A percentile compares a stretch with the other conserved stretches of the same genome.
These are phyloP conservation scores for Gopherus flavomarginatus DNA, from an alignment of 2,113 vertebrate species.

Conservation along the genomic window DNA sequence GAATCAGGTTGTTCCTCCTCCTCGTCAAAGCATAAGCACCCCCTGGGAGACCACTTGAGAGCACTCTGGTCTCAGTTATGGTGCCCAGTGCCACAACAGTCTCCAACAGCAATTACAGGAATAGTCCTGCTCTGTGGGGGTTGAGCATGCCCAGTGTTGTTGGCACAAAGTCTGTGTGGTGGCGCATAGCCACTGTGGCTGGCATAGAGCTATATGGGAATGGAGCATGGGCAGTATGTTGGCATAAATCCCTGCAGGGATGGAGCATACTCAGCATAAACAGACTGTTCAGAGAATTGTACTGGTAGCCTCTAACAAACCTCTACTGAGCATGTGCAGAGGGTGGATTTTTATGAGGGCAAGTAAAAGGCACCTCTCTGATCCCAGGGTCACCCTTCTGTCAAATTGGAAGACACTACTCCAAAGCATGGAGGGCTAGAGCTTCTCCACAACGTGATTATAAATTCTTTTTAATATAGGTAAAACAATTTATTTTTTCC, in stretches of 20 bases:
- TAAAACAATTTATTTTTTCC: constrained; percentile 8
- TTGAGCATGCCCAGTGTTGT: constrained; percentile 64
- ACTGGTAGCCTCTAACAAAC: constrained; percentile 66
- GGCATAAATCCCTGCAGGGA: constrained; percentile 64
- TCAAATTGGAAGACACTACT: constrained; percentile 54
- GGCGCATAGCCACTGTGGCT: not conserved
- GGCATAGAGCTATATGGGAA: constrained; percentile 60
- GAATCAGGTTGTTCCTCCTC: too few species aligned
- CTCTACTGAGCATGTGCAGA: constrained; percentile 69
- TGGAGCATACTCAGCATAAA: constrained; percentile 72
- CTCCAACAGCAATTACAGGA: not conserved
- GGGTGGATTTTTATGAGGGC: constrained; percentile 75
- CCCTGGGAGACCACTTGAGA: not conserved
- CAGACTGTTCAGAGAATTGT: constrained; percentile 74
- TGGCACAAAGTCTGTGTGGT: constrained; percentile 66
- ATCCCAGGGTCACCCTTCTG: constrained; percentile 54
- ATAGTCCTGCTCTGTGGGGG: constrained; percentile 66
- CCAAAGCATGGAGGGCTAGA: constrained; percentile 42
- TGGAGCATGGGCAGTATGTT: constrained; percentile 68
- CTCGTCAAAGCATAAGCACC: too few species aligned
- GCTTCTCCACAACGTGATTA: constrained; percentile 19
- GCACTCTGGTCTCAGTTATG: not conserved
- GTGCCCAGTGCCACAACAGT: not conserved
- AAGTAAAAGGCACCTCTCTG: constrained; percentile 71
- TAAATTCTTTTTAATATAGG: constrained; percentile 41